Base-by-base conservation (phyloP, 1,140 invertebrate species). In the Magallana gigas region DNA sequence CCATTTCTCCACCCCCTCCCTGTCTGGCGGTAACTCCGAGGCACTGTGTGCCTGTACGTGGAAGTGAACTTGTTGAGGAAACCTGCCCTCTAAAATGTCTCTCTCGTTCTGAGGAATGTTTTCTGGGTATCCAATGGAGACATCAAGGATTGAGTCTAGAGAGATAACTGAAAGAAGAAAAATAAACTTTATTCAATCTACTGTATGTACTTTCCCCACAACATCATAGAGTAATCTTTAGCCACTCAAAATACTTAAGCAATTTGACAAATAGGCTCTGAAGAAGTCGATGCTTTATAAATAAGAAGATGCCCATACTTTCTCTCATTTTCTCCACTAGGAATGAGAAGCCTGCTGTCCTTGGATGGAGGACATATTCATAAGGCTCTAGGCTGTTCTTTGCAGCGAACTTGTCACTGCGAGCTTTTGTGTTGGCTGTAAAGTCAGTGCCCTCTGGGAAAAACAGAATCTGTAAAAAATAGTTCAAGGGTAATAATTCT, bases 391-490 rank as follows among this genome's bases (percentile, higher is more conserved):
- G 93, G 88, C 96, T 95, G 92, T 97, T 96, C 90, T 96, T 96
- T 11, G 95, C 93, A 0, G 97, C 98, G 95, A 96, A 98, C 80
- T 95, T 95, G 91, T 98, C 96, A 88, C 97, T 98, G 84, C 96
- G 96, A 59, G 94, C 94, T 89, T 96, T 96, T 84, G 97, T 97
- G 57, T 95, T 95, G n/a, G 95, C 94, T 23, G 97, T 97, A 48
- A 98, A 95, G 94, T 98, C 97, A 0, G 98, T 98, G 4, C 98
- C 98, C 95, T 98, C 98, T 0, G 98, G 98, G 93, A 98, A 98
- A 86, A 98, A 95, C 16, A 98, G 95, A 56, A 98, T 92, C 94
- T 95, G 89, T 86, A 83, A 83, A 48, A 83, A 57, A 83, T 16
- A 18, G 14, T 57, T 83, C 16, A 57, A 16, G 14, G 14, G 16